phyloP scores from a whole-genome alignment of 2,888 invertebrate species.

The Scelioninae gen. 1 region DNA sequence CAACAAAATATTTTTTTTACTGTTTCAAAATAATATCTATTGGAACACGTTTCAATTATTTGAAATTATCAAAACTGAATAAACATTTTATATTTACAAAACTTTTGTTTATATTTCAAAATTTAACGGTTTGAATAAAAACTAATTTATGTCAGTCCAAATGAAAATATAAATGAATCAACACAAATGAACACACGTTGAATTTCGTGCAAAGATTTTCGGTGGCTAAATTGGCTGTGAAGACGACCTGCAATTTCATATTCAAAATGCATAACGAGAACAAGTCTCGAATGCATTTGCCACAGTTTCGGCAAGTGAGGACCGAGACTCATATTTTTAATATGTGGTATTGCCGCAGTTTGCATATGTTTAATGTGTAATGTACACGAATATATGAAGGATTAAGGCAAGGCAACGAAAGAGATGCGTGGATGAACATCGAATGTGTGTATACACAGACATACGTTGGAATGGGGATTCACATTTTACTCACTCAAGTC shows the following conservation, averaged over 20 bases:
- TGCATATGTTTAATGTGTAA: slow-evolving; percentile 45
- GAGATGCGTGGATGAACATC: slow-evolving; percentile 62
- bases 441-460: slow-evolving; percentile 33
- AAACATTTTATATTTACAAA: too few species aligned
- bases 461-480: slow-evolving; percentile 39
- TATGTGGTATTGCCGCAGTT: slow-evolving; percentile 48
- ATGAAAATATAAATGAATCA: neutral
- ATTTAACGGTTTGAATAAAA: too few species aligned
- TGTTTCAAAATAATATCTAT: too few species aligned
- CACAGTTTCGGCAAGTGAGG: slow-evolving; percentile 11
- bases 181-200: neutral
- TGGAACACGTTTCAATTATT: too few species aligned
- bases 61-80: too few species aligned
- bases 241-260: slow-evolving; percentile 30
- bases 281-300: slow-evolving; percentile 13
- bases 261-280: slow-evolving; percentile 33
- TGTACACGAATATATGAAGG: slow-evolving; percentile 25
- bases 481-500: slow-evolving; percentile 52
- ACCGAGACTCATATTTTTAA: slow-evolving; percentile 48
- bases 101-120: too few species aligned
- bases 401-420: slow-evolving; percentile 38
- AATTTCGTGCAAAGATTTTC: neutral
- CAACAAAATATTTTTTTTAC: too few species aligned
- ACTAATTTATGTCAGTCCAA: neutral
- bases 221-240: slow-evolving; percentile 18